Evolutionary conservation across 2,113 vertebrate genomes (phyloP).

Genomic region (Podarcis raffonei): DNA sequence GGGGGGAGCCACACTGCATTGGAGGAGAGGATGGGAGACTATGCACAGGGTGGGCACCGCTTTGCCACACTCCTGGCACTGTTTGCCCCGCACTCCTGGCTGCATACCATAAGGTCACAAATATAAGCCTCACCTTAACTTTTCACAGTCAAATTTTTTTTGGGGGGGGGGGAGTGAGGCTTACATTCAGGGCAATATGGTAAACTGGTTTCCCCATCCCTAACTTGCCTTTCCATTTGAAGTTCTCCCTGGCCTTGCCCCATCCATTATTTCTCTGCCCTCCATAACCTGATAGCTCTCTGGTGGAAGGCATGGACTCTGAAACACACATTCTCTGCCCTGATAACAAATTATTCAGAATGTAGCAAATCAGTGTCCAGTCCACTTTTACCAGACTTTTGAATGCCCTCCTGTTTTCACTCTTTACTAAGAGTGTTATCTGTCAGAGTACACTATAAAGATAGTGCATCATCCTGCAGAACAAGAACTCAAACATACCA

Average conservation of each 20-base stretch:
- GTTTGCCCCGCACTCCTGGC: too few species aligned
- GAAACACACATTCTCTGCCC: neutral
- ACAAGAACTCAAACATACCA: constrained; percentile 34
- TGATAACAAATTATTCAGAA: neutral
- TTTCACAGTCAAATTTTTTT: too few species aligned
- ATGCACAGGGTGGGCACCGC: too few species aligned
- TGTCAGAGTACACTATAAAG: neutral
- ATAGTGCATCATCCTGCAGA: neutral
- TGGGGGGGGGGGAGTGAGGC: too few species aligned
- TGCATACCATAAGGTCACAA: too few species aligned
- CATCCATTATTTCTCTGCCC: neutral
- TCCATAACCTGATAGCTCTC: neutral
- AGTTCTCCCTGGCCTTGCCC: neutral
- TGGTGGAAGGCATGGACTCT: neutral
- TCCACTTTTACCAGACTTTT: neutral
- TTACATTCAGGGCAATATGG: too few species aligned
- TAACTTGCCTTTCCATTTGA: neutral
- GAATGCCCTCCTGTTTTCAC: neutral
- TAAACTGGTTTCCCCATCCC: too few species aligned
- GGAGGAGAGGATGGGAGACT: too few species aligned
- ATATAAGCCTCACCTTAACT: too few species aligned
- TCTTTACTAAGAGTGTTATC: neutral
- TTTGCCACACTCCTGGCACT: too few species aligned
- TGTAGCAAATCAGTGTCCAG: neutral
- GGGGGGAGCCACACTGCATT: too few species aligned